A percentile compares a stretch with the other conserved stretches of the same genome.
These are phyloP conservation scores for Amyelois transitella DNA, from an alignment of 1,140 invertebrate genomes.

Conservation along the genomic window DNA sequence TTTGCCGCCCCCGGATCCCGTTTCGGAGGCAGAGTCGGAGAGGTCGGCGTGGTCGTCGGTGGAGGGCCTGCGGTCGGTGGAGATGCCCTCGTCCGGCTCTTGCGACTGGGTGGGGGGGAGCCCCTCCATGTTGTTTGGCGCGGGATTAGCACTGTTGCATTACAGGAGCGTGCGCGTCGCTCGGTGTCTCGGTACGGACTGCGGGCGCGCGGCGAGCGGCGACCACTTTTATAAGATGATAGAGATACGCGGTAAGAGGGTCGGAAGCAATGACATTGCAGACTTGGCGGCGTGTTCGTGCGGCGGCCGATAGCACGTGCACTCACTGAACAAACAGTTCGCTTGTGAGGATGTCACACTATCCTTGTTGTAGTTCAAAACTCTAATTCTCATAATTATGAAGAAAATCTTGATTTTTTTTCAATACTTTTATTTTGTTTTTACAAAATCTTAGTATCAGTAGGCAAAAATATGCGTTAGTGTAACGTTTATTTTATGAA, in stretches of 20 bases:
- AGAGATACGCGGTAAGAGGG: constrained; percentile 59
- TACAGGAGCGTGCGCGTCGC: constrained; percentile 53
- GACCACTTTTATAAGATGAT: constrained; percentile 63
- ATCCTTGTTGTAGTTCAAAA: no score
- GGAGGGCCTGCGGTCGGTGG: constrained; percentile 59
- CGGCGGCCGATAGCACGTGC: no score
- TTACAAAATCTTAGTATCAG: no score
- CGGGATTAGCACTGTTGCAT: constrained; percentile 51
- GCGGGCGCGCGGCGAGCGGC: constrained; percentile 52
- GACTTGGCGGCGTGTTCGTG: constrained; percentile 43
- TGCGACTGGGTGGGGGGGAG: constrained; percentile 43
- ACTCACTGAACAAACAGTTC: neutral
- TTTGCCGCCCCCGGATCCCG: constrained; percentile 76
- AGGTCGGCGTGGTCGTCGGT: constrained; percentile 76
- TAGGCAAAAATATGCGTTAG: no score
- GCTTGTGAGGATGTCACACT: no score
- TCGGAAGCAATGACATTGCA: constrained; percentile 62
- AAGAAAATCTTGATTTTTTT: no score
- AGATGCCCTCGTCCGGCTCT: constrained; percentile 56
- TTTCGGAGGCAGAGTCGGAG: constrained; percentile 78
- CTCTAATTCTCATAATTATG: no score
- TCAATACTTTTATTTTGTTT: no score
- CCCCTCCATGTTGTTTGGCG: constrained; percentile 51
- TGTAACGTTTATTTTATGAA: no score
- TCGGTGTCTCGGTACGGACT: constrained; percentile 53